Conservation (phyloP, 2,888 invertebrate species). For the Limnephilus rhombicus region DNA sequence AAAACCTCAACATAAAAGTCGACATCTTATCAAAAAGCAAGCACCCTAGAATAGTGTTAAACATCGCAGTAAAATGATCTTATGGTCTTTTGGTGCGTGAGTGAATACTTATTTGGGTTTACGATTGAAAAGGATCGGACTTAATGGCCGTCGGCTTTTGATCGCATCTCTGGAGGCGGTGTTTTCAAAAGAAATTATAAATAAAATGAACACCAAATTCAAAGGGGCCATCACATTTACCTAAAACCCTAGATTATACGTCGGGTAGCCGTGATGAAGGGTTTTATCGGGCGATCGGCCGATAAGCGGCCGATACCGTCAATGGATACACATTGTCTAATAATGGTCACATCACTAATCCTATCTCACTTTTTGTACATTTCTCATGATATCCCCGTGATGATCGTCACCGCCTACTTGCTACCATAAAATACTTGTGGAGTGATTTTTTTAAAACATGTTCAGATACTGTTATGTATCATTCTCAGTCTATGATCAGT, state of each 20-base stretch:
- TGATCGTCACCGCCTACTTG: not conserved
- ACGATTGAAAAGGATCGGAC: not conserved
- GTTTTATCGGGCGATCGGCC: constrained; percentile 41
- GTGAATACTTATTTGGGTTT: not conserved
- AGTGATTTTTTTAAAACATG: not conserved
- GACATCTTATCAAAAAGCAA: not conserved
- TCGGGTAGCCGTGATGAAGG: constrained; percentile 4
- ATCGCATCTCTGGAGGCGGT: constrained; percentile 58
- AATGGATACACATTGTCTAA: constrained; percentile 7
- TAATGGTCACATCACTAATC: constrained; percentile 1
- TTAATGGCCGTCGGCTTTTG: constrained; percentile 54
- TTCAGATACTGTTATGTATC: too few relatives aligned
- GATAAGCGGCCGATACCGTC: constrained; percentile 44
- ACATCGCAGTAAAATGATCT: not conserved
- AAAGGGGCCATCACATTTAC: constrained; percentile 52
- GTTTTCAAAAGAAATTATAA: constrained; percentile 66
- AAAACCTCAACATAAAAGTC: not conserved
- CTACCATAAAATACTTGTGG: not conserved
- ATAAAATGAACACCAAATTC: constrained; percentile 64
- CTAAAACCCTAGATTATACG: constrained; percentile 52
- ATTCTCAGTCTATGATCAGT: too few relatives aligned
- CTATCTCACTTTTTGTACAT: not conserved
- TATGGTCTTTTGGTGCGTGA: not conserved
- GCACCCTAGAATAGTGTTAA: not conserved
- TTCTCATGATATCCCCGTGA: not conserved